These are phyloP conservation scores for Pollenia labialis DNA, from an alignment of 2,888 invertebrate species.

Conservation along the genomic window DNA sequence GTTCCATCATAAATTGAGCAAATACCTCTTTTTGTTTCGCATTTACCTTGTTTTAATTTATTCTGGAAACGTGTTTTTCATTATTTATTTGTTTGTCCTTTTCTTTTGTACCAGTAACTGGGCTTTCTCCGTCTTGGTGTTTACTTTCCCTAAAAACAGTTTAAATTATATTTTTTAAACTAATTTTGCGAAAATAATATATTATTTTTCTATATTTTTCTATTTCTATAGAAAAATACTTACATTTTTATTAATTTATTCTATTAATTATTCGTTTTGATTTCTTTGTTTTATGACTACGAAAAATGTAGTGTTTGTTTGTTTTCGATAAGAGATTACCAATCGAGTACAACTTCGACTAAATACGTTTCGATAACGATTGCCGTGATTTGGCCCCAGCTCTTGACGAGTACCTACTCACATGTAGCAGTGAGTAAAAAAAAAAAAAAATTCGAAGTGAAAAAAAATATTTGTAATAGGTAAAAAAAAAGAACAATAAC, in stretches of 20 bases:
- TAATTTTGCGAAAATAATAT: slow-evolving; percentile 17
- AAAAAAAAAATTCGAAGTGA: no score
- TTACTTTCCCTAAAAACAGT: slow-evolving; percentile 33
- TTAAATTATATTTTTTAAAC: slow-evolving; percentile 12
- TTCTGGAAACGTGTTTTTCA: slow-evolving; percentile 29
- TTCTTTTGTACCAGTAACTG: background rate
- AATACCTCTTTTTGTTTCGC: slow-evolving; percentile 32
- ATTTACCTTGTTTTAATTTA: slow-evolving; percentile 46
- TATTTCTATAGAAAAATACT: slow-evolving; percentile 44
- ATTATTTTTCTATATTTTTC: no score
- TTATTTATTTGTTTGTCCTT: slow-evolving; percentile 13
- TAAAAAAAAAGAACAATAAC: no score
- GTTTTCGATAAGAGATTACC: slow-evolving; percentile 23
- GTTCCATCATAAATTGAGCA: slow-evolving; percentile 52
- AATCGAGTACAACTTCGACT: slow-evolving; percentile 34
- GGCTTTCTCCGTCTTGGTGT: background rate
- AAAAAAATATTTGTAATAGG: no score
- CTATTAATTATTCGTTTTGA: background rate
- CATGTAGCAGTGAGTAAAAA: no score
- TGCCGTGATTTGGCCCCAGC: background rate
- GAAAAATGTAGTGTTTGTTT: background rate
- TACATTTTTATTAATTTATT: slow-evolving; percentile 20
- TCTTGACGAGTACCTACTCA: no score
- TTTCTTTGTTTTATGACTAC: background rate
- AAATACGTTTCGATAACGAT: slow-evolving; percentile 25